phyloP scores from a whole-genome alignment of 1,140 invertebrate species.

The Agrypnia vestita region DNA sequence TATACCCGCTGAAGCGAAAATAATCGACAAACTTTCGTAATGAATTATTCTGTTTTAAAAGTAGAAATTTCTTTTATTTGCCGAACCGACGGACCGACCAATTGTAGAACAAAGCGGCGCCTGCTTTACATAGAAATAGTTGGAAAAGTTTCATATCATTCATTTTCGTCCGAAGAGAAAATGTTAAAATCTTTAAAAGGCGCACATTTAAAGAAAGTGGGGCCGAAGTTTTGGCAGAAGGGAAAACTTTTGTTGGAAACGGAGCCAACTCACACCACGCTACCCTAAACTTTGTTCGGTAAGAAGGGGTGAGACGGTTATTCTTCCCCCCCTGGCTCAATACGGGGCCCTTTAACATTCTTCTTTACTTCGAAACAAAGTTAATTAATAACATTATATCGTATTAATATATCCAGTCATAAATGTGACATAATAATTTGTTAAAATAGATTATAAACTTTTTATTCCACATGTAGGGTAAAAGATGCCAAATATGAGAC shows the following conservation, averaged over 20 bases:
- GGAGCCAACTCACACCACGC: slow-evolving; percentile 16
- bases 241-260: slow-evolving; percentile 34
- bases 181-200: slow-evolving; percentile 49
- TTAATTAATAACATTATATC: background rate
- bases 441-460: too few relatives aligned
- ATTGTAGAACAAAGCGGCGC: background rate
- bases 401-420: too few relatives aligned
- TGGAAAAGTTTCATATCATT: slow-evolving; percentile 39
- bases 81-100: background rate
- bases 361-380: background rate
- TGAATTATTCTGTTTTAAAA: background rate
- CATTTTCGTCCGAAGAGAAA: slow-evolving; percentile 27
- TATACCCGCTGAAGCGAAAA: too few relatives aligned
- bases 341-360: slow-evolving; percentile 25
- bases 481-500: too few relatives aligned
- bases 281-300: slow-evolving; percentile 26
- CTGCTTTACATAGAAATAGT: slow-evolving; percentile 39
- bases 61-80: background rate
- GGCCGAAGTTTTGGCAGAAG: slow-evolving; percentile 30
- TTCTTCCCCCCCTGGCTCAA: slow-evolving; percentile 13
- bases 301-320: slow-evolving; percentile 25
- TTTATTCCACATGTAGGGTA: too few relatives aligned
- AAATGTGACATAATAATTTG: too few relatives aligned
- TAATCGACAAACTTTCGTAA: too few relatives aligned
- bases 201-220: slow-evolving; percentile 38